phyloP scores from a whole-genome alignment of 2,888 invertebrate species.

The Dendrolimus houi region DNA sequence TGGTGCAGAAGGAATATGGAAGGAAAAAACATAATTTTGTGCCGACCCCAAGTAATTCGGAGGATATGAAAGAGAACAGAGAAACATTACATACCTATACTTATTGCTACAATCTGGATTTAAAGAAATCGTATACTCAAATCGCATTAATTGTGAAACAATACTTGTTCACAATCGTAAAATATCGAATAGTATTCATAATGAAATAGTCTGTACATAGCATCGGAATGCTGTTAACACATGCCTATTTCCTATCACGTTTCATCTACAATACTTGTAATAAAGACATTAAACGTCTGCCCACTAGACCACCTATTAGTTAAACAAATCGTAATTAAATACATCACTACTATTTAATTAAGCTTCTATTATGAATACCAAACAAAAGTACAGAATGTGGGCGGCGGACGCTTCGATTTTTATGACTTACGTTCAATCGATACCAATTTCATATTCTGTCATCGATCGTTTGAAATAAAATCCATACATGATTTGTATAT shows the following conservation, averaged over 20 bases:
- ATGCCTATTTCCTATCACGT: not conserved
- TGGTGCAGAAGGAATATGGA: no score
- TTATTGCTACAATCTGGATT: no score
- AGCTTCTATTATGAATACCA: slow-evolving; percentile 30
- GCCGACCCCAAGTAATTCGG: no score
- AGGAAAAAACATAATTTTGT: no score
- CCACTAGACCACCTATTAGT: slow-evolving; percentile 36
- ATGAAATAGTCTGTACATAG: not conserved
- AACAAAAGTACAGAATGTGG: slow-evolving; percentile 19
- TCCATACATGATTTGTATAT: not conserved
- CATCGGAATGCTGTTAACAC: not conserved
- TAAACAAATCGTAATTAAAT: slow-evolving; percentile 45
- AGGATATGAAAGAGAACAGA: no score
- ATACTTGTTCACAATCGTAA: not conserved
- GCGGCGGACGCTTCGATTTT: slow-evolving; percentile 3
- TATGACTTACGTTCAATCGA: not conserved
- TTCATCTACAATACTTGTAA: not conserved
- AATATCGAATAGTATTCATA: not conserved
- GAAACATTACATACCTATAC: no score
- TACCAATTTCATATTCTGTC: not conserved
- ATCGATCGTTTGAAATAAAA: not conserved
- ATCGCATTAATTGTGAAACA: not conserved
- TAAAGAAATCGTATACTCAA: no score
- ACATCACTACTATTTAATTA: slow-evolving; percentile 42
- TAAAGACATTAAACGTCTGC: slow-evolving; percentile 23